Conservation (phyloP, 2,888 invertebrate species). For the Sialis fuliginosa region DNA sequence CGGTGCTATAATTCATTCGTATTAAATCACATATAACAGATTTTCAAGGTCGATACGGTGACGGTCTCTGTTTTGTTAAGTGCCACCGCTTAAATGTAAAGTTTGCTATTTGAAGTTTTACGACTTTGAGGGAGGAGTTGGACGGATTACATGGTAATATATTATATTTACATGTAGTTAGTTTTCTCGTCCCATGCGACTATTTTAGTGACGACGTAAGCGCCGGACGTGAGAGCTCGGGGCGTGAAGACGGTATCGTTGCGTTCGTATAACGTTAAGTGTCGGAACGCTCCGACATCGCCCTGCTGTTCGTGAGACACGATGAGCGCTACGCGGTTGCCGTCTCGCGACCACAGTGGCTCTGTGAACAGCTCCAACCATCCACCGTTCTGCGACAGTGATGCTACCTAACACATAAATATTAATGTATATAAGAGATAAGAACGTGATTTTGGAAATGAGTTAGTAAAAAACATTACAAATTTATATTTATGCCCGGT, state of each 20-base stretch:
- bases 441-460: not conserved
- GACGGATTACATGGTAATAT: not conserved
- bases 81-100: no score
- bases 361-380: constrained; percentile 68
- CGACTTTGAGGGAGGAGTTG: no score
- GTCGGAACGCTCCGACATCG: constrained; percentile 39
- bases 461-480: not conserved
- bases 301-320: constrained; percentile 46
- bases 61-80: no score
- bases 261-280: constrained; percentile 37
- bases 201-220: constrained; percentile 54
- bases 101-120: no score
- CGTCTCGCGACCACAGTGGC: constrained; percentile 48
- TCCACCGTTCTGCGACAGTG: constrained; percentile 31
- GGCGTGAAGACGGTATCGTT: constrained; percentile 21
- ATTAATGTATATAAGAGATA: no score
- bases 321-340: constrained; percentile 52
- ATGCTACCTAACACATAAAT: not conserved
- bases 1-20: no score
- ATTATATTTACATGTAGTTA: constrained; percentile 42
- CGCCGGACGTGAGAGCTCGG: constrained; percentile 36
- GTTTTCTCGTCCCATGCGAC: constrained; percentile 49
- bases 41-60: no score
- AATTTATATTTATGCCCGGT: no score
- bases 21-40: no score